Evolutionary conservation across 2,797 vertebrate species (phyloP).

Genomic region (Rhynchonycteris naso): DNA sequence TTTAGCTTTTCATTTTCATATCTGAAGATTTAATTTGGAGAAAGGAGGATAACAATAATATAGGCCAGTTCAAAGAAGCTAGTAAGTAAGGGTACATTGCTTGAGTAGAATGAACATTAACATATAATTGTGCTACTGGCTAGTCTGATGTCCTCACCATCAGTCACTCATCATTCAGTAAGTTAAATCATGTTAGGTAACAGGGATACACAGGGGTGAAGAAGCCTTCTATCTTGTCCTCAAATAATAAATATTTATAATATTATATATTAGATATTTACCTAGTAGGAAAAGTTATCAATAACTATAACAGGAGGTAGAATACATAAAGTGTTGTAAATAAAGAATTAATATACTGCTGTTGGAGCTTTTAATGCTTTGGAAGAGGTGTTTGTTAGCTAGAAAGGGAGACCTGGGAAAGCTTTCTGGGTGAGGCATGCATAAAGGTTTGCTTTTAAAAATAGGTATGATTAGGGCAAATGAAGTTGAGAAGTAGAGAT

Average conservation of each 20-base stretch:
- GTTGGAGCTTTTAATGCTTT: constrained; percentile 21
- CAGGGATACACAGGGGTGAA: neutral
- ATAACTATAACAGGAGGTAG: neutral
- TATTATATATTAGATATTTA: neutral
- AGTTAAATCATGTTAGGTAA: constrained; percentile 2
- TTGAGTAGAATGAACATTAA: constrained; percentile 22
- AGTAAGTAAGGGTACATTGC: neutral
- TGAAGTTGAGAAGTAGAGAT: neutral
- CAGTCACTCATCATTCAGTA: constrained; percentile 18
- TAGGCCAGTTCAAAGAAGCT: neutral
- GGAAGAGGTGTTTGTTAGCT: neutral
- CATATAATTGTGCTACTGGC: neutral
- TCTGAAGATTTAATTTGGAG: constrained; percentile 41
- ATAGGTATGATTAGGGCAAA: neutral
- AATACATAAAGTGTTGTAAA: neutral
- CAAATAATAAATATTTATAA: neutral
- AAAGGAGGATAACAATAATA: constrained; percentile 20
- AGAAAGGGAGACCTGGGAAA: neutral
- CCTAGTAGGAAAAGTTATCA: neutral
- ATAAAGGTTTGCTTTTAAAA: constrained; percentile 33
- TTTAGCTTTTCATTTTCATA: constrained; percentile 51
- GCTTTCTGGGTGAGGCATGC: neutral
- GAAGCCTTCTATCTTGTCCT: neutral
- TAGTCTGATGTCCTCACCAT: neutral
- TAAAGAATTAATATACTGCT: neutral